Evolutionary conservation across 1,140 invertebrate species (phyloP).

Genomic region (Drosophila sulfurigaster): DNA sequence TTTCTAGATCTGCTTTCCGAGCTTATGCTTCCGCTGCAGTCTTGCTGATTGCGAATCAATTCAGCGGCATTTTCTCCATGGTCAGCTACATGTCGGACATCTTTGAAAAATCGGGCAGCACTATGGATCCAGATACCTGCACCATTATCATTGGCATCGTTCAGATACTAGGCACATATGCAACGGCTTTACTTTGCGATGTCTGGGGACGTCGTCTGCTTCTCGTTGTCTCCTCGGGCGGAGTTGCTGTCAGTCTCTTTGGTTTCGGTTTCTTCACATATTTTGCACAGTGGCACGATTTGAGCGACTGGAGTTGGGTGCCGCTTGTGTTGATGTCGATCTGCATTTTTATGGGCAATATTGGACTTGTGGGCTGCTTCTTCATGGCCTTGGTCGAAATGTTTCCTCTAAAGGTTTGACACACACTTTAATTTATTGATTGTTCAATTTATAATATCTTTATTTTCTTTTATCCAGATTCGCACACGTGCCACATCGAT

Average conservation of each 20-base stretch:
- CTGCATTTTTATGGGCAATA: conserved; percentile 69
- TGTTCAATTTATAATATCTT: not conserved
- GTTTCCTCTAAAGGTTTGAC: conserved; percentile 68
- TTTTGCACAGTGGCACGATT: conserved; percentile 48
- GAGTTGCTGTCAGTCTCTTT: conserved; percentile 51
- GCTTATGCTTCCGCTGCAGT: conserved; percentile 57
- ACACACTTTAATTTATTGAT: not conserved
- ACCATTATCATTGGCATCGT: conserved; percentile 86
- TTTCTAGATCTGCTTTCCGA: conserved; percentile 24
- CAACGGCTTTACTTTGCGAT: conserved; percentile 66
- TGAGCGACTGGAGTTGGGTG: conserved; percentile 66
- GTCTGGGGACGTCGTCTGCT: conserved; percentile 60
- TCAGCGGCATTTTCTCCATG: conserved; percentile 66
- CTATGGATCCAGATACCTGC: conserved; percentile 85
- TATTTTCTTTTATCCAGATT: conserved; percentile 5
- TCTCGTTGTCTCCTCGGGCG: conserved; percentile 57
- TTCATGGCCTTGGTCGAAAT: conserved; percentile 73
- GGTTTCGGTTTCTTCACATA: conserved; percentile 55
- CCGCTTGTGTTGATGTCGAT: conserved; percentile 70
- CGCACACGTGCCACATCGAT: conserved; percentile 35
- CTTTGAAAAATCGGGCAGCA: conserved; percentile 87
- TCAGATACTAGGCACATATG: conserved; percentile 82
- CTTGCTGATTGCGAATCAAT: conserved; percentile 58
- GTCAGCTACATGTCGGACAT: conserved; percentile 86
- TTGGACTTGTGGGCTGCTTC: conserved; percentile 74